Evolutionary conservation across 2,888 invertebrate genomes (phyloP), one percentile per base, ranked within the genome.

Genomic region (Coremacera marginata): DNA sequence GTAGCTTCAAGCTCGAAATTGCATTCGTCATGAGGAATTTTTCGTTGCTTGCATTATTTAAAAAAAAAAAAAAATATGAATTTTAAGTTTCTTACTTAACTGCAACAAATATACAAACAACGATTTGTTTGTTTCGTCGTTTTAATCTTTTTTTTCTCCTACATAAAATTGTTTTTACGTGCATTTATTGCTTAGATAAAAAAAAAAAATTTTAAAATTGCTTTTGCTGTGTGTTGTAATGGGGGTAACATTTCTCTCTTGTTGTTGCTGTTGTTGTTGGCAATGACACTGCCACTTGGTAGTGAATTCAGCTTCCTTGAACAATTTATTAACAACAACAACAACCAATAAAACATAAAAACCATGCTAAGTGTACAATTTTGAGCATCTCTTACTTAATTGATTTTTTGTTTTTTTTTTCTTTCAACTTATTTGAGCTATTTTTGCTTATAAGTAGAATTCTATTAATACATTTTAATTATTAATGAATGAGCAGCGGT

Each of bases 201-300:
- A 55, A 55, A 55, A 55, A 55, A 19, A 22, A 19, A 55, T 16
- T 55, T 55, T 1, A 44, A 44, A 44, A 44, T 44, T 3, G 44
- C 44, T 44, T 44, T 44, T 11, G 44, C 11, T 44, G 44, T 11
- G 2, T 11, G 2, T 1, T 44, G 44, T 44, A 11, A 44, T 3
- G 44, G 11, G 44, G 44, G 44, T 11, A 5, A 1, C 7, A 60
- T 3, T 25, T 19, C 57, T 60, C 8, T 22, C 14, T 60, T 25
- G 57, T 60, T 60, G 57, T 60, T 60, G 19, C 11, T n/a, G 62
- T 22, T 34, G 55, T 67, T 74, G 34, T 74, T 74, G 74, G 74
- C 67, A 74, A 67, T 74, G 74, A 74, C 74, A 65, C 74, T 74
- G 74, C 31, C 65, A 52, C 74, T 67, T 74, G 74, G 74, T 74